Conservation (phyloP, 2,888 invertebrate species). For the Xiphydria camelus region DNA sequence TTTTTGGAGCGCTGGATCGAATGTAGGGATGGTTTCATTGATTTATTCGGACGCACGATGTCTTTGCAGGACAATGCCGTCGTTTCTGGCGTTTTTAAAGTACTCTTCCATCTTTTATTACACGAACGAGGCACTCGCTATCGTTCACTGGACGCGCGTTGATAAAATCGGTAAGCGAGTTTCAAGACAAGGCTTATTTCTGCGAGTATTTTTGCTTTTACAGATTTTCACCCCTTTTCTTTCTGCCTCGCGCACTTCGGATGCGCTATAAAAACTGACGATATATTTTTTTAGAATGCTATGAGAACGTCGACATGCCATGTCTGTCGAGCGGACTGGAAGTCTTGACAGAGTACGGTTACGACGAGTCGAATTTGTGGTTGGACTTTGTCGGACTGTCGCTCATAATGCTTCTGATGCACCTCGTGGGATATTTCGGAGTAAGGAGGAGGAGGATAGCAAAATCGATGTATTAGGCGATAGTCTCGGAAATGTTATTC, state of each 20-base stretch:
- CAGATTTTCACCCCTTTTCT: too few relatives aligned
- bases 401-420: slow-evolving; percentile 27
- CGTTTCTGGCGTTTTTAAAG: slow-evolving; percentile 57
- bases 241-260: too few relatives aligned
- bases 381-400: slow-evolving; percentile 28
- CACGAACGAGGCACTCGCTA: slow-evolving; percentile 61
- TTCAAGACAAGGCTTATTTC: neutral
- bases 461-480: slow-evolving; percentile 18
- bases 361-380: slow-evolving; percentile 22
- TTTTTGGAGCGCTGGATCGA: too few relatives aligned
- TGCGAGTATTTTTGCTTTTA: neutral
- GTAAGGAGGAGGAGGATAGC: slow-evolving; percentile 25
- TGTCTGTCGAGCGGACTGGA: slow-evolving; percentile 33
- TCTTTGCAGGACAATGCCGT: slow-evolving; percentile 53
- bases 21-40: too few relatives aligned
- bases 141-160: slow-evolving; percentile 61
- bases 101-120: slow-evolving; percentile 63
- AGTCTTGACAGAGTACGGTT: slow-evolving; percentile 36
- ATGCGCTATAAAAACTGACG: too few relatives aligned
- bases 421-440: slow-evolving; percentile 32
- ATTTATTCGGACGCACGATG: too few relatives aligned
- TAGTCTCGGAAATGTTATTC: too few relatives aligned
- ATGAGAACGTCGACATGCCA: slow-evolving; percentile 18
- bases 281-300: slow-evolving; percentile 29
- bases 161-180: slow-evolving; percentile 57